Base-by-base conservation (phyloP, 1,140 invertebrate species). In the Stenopsyche tienmushanensis region DNA sequence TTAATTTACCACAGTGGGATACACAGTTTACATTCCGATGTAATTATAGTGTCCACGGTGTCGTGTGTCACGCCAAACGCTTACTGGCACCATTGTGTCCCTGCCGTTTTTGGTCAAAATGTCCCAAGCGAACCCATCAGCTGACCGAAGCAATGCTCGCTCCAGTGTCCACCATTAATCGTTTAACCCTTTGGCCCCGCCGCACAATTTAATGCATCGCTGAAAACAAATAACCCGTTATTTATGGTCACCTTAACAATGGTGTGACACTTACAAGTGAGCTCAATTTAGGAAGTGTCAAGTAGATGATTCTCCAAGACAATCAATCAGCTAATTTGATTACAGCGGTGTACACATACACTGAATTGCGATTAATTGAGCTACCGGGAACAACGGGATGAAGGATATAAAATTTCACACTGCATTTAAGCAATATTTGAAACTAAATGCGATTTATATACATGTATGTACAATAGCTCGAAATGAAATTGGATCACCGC, bases 1-100 rank as follows among this genome's bases (percentile, higher is more conserved):
- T 34, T 55, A 55, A 55, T 55, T 55, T 39, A 5, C 52, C 25
- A 29, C 50, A 53, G 23, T 49, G 45, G 13, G 49, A 53, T 23
- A 20, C 3, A 53, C 2, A 2, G 8, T 1, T 29, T 26, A 29
- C 25, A 34, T 34, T 34, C 29, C 8, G 25, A 8, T 29, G 17
- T 55, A 34, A 34, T 55, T 49, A 49, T 5, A 18, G 21, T 49
- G 26, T 23, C 29, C 26, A 29, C 20, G 26, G 55, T 58, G 39
- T 58, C 55, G 55, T 45, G 55, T 44, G 17, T 49, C 47, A 21
- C 47, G 52, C 10, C 44, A 21, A 29, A 18, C 15, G 55, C 13
- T 1, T 58, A 17, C 55, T 7, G 9, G 55, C 17, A 26, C 24
- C 41, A 24, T 21, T 21, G 41, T 17, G 55, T 44, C 34, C 20